Evolutionary conservation across 2,113 vertebrate genomes (phyloP), one percentile per base, ranked within the genome.

Genomic region (Neodon shergylaensis): DNA sequence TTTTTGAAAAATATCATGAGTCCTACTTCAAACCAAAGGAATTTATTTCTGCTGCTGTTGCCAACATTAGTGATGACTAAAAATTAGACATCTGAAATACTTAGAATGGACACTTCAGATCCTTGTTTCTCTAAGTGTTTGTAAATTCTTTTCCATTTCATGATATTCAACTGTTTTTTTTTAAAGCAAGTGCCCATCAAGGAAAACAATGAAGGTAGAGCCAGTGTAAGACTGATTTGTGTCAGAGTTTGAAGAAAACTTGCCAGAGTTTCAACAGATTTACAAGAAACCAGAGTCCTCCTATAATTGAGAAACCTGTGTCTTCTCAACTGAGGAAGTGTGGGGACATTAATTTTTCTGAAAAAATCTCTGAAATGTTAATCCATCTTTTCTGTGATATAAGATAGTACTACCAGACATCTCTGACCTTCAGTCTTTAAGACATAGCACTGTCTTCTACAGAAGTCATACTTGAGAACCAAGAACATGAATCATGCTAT

Each of bases 31-130:
- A 81, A 58, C 33, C 42, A 49, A 26, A 13, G 17, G 76, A 65
- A 84, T 73, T 19, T 90, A 54, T 65, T 96, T 87, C 33, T 88
- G 72, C 11, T 78, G 16, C 22, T 78, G 81, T 94, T 74, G 24
- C 17, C 73, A 44, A 44, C 39, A 9, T 31, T 21, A 54, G 10
- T 87, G 28, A 82, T 49, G n/a, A 74, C 6, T 31, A 22, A 9
- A 63, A 26, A 28, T 3, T 47, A 74, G 63, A 73, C 24, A n/a
- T 61, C 44, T 44, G 66, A 58, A 58, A 73, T 19, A 42, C 49
- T 54, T 39, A 0, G 22, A 52, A 4, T 39, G 72, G 21, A 19
- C 7, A n/a, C 13, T 36, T 47, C 9, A 47, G 21, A 24, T 31
- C 2, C 26, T 1, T 33, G 1, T 39, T 10, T 5, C 22, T 82